Evolutionary conservation across 2,797 vertebrate genomes (phyloP), one percentile per base, ranked within the genome.

Genomic region (Moxostoma hubbsi): DNA sequence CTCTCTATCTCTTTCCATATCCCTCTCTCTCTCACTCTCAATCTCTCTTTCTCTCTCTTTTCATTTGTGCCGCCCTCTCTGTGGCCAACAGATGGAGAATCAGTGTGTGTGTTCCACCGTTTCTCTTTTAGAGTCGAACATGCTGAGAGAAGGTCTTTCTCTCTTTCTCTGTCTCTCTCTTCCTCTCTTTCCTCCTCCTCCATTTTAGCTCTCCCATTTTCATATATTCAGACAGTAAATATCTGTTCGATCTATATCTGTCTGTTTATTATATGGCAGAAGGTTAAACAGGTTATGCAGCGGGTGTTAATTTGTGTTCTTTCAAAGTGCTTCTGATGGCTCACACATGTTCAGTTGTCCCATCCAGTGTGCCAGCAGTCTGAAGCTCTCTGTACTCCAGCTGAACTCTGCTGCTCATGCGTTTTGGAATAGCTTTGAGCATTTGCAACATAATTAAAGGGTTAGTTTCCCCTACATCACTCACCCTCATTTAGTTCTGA

Each of bases 61-160:
- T 46, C 7, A 11, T 61, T 24, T 58, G 15, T 57, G 5, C 53
- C 11, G 11, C 43, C 73, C 59, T 76, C 65, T 58, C 71, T 75
- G 75, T 70, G 63, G 75, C 73, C 75, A 82, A 80, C 85, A 86
- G 83, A 87, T 87, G 82, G 86, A 73, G 70, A 74, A 80, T 81
- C 86, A 87, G 83, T 84, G 80, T 86, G 82, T 83, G 84, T 75
- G 79, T 85, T 78, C 84, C 76, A 81, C 45, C 15, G 24, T 73
- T 85, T 83, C 63, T 80, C 79, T 84, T 81, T 83, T 75, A 83
- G 83, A 86, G 63, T 73, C 67, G 13, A 62, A 58, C 84, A 78
- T 75, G 77, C 82, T 77, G 81, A 66, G 81, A 82, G 69, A 49
- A 78, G 73, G 69, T 73, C 50, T 76, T 54, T 71, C 59, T 71